phyloP scores from a whole-genome alignment of 2,888 invertebrate genomes.

The Drosophila flavopinicola region DNA sequence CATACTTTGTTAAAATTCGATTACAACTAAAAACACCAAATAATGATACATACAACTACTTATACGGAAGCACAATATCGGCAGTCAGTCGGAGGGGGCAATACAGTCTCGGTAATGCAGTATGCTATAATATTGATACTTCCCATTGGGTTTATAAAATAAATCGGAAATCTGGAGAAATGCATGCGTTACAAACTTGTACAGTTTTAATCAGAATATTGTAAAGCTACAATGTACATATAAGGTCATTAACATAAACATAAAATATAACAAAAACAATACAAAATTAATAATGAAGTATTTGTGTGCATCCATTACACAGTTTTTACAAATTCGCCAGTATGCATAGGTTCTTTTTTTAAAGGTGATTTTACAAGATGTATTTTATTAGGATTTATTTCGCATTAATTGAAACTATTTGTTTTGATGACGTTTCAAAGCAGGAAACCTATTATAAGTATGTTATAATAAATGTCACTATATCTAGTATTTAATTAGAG shows the following conservation, averaged over 20 bases:
- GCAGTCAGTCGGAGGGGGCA: slow-evolving; percentile 30
- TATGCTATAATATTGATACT: slow-evolving; percentile 24
- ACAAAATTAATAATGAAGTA: slow-evolving; percentile 17
- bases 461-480: slow-evolving; percentile 46
- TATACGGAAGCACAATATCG: slow-evolving; percentile 46
- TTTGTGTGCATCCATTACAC: slow-evolving; percentile 19
- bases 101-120: slow-evolving; percentile 21
- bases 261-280: slow-evolving; percentile 16
- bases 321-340: slow-evolving; percentile 29
- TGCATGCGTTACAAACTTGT: slow-evolving; percentile 17
- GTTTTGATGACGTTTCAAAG: slow-evolving; percentile 53
- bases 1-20: slow-evolving; percentile 22
- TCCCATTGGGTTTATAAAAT: slow-evolving; percentile 19
- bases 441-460: slow-evolving; percentile 46
- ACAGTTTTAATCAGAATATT: slow-evolving; percentile 24
- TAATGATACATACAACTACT: slow-evolving; percentile 16
- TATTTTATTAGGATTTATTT: slow-evolving; percentile 61
- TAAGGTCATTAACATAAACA: slow-evolving; percentile 20
- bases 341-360: slow-evolving; percentile 15
- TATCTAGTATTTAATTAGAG: slow-evolving; percentile 67
- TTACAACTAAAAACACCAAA: slow-evolving; percentile 25
- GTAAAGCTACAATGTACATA: slow-evolving; percentile 17
- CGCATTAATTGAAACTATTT: slow-evolving; percentile 55
- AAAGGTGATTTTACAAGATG: slow-evolving; percentile 51
- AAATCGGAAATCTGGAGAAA: slow-evolving; percentile 10